Evolutionary conservation across 2,888 invertebrate genomes (phyloP).

Genomic region (Phengaris alcon): DNA sequence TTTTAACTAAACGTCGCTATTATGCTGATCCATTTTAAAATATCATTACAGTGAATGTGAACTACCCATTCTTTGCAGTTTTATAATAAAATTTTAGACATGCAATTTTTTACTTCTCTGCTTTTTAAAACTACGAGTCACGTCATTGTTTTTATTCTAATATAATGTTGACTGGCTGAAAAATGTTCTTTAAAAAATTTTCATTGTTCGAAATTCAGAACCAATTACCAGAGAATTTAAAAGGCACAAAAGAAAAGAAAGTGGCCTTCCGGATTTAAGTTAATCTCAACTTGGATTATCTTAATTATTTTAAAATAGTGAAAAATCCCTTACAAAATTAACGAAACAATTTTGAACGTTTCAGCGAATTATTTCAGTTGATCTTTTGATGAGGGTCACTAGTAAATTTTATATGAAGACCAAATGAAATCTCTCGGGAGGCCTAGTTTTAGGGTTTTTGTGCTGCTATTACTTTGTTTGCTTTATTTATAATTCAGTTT

Average conservation of each 20-base stretch:
- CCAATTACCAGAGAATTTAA: background rate
- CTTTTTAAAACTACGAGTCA: background rate
- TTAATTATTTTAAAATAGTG: background rate
- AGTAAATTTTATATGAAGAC: conserved; percentile 25
- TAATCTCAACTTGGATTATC: background rate
- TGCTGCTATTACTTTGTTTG: conserved; percentile 5
- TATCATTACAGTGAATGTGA: conserved; percentile 20
- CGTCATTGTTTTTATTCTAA: no score
- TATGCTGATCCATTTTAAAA: conserved; percentile 27
- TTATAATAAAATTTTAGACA: background rate
- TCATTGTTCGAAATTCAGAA: background rate
- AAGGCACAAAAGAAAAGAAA: background rate
- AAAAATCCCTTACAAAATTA: background rate
- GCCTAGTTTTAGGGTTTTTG: conserved; percentile 23
- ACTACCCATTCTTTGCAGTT: conserved; percentile 19
- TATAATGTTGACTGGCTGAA: background rate
- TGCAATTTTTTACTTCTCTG: background rate
- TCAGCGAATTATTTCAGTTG: background rate
- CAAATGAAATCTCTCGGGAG: conserved; percentile 21
- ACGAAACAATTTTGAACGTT: conserved; percentile 18
- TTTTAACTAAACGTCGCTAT: conserved; percentile 28
- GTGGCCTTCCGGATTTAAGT: background rate
- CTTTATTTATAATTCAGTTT: background rate
- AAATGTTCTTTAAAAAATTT: background rate
- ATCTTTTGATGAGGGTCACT: conserved; percentile 26